Evolutionary conservation across 2,113 vertebrate genomes (phyloP), one percentile per base, ranked within the genome.

Genomic region (Varanus salvator): DNA sequence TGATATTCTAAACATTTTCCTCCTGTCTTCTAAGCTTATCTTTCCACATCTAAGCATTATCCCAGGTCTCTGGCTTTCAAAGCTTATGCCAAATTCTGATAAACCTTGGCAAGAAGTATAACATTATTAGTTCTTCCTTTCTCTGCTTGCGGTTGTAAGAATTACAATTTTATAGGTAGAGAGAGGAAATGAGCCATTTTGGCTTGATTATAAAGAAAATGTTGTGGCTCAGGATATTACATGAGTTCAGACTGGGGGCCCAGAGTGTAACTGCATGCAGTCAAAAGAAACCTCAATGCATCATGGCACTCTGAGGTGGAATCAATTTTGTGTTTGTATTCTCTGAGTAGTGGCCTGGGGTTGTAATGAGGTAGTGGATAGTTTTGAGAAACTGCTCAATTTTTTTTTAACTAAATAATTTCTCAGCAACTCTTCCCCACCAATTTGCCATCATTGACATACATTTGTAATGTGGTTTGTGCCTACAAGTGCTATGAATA

Each of bases 231-330:
- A 88, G 77, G 66, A n/a, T 75, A 64, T 64, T 60, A 82, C 52
- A 83, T 74, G 25, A 87, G 23, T 75, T 89, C 80, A 75, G 69
- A 21, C 11, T 21, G n/a, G 54, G 60, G 54, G 64, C 38, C 34
- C 29, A 50, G 27, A 17, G 21, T 64, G 44, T 84, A 89, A 64
- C 57, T 84, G 64, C 21, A 76, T 84, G 38, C 38, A 76, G 54
- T 76, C 80, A 84, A 89, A 89, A 75, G 50, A 89, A 89, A 6
- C 21, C 54, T 44, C 74, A 83, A 83, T 50, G 54, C 54, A 74
- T 84, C 44, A 15, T 76, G 71, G 31, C 72, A 83, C 29, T 21
- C 52, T 50, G 11, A 11, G 21, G 57, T 11, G 57, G 2, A 15
- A 12, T 54, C 80, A 66, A 29, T 84, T 76, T 48, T 89, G 54